Conservation (phyloP, 2,113 vertebrate species). For the Sphyrna mokarran region DNA sequence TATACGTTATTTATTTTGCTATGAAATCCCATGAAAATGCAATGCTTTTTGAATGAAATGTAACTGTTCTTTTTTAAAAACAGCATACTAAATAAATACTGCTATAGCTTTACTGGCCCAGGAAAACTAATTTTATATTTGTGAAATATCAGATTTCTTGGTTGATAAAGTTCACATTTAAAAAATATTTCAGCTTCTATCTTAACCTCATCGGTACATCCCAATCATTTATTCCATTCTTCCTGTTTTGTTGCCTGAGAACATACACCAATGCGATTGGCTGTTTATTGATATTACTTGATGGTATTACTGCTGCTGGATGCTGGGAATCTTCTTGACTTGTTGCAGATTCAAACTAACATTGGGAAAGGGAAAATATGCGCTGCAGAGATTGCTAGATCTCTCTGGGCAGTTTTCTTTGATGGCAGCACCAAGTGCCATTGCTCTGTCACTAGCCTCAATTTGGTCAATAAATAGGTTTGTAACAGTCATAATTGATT, state of each 20-base stretch:
- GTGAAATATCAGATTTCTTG: neutral
- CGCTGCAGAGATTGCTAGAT: too few species aligned
- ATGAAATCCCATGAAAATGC: neutral
- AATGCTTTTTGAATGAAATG: neutral
- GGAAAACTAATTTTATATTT: neutral
- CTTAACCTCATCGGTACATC: neutral
- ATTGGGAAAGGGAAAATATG: too few species aligned
- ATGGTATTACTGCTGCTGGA: too few species aligned
- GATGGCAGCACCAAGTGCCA: too few species aligned
- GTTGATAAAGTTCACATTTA: neutral
- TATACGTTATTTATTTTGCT: neutral
- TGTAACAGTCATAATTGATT: neutral
- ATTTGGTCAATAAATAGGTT: neutral
- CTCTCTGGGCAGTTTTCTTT: too few species aligned
- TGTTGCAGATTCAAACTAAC: too few species aligned
- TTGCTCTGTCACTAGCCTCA: too few species aligned
- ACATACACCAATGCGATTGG: neutral
- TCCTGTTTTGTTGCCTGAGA: neutral
- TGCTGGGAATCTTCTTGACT: too few species aligned
- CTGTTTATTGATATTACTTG: neutral
- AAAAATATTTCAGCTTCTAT: neutral
- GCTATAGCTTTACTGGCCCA: neutral
- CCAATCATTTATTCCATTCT: neutral
- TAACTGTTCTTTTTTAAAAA: neutral
- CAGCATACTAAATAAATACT: neutral